Percentiles rank a stretch among this genome's conserved stretches.
Evolutionary conservation across 2,797 vertebrate genomes (phyloP).

Genomic region (Rhinella marina): DNA sequence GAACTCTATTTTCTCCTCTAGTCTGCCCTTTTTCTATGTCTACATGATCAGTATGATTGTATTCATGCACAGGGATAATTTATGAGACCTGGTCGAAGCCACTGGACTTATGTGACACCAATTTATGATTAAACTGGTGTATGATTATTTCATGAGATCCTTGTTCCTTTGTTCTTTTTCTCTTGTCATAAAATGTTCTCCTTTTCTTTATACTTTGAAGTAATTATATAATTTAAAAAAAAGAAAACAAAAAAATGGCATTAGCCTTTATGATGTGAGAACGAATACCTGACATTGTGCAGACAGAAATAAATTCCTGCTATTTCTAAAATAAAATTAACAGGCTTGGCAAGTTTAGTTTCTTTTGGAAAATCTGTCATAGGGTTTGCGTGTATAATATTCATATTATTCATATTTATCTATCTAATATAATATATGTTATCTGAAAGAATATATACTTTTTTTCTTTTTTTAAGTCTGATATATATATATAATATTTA

Average conservation of each 20-base stretch:
- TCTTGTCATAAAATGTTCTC: background rate
- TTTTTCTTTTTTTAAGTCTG: too few species aligned
- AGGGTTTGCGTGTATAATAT: too few species aligned
- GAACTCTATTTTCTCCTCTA: constrained; percentile 1
- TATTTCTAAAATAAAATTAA: background rate
- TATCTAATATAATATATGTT: too few species aligned
- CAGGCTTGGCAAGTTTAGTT: background rate
- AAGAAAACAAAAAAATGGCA: background rate
- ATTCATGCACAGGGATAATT: constrained; percentile 28
- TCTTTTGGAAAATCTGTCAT: background rate
- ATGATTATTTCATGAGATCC: constrained; percentile 21
- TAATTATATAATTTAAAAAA: background rate
- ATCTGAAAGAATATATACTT: too few species aligned
- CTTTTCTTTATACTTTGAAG: background rate
- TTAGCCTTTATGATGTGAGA: constrained; percentile 1
- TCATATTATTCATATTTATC: too few species aligned
- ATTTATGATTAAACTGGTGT: constrained; percentile 36
- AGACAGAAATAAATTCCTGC: background rate
- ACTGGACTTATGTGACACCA: constrained; percentile 16
- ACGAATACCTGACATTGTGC: background rate
- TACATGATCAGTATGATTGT: background rate
- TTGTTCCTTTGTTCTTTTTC: constrained; percentile 1
- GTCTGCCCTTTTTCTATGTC: constrained; percentile 9
- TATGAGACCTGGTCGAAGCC: constrained; percentile 1
- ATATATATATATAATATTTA: too few species aligned